A percentile compares a stretch with the other conserved stretches of the same genome.
phyloP scores from a whole-genome alignment of 2,797 vertebrate genomes.

The Dromococcyx pavoninus region DNA sequence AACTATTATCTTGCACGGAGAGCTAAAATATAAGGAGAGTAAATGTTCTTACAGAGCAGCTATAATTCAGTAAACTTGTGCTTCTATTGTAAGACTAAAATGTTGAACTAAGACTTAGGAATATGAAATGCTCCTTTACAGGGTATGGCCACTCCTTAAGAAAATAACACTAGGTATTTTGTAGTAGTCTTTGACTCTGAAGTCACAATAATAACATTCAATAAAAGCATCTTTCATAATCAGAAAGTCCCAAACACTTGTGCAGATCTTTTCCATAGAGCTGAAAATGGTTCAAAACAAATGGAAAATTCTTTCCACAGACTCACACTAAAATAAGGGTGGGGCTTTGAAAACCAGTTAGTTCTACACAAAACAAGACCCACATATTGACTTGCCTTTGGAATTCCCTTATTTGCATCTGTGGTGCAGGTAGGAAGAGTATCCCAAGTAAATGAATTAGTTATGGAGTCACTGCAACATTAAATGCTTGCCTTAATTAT shows the following conservation, averaged over 20 bases:
- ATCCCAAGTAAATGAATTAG: background rate
- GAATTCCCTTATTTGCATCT: background rate
- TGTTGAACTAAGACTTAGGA: background rate
- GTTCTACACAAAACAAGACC: background rate
- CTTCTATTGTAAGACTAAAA: background rate
- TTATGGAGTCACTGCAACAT: background rate
- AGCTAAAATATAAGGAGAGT: background rate
- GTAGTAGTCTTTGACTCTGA: background rate
- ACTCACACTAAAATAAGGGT: conserved; percentile 36
- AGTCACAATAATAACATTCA: background rate
- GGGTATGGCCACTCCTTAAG: background rate
- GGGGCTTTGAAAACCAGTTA: conserved; percentile 22
- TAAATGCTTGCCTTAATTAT: background rate
- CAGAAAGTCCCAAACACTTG: background rate
- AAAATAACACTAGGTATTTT: background rate
- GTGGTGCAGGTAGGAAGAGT: background rate
- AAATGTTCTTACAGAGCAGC: background rate
- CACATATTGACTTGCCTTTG: conserved; percentile 10
- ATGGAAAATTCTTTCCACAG: conserved; percentile 52
- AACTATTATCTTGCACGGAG: background rate
- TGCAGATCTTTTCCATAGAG: background rate
- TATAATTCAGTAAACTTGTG: background rate
- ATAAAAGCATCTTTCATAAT: background rate
- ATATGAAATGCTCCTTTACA: background rate
- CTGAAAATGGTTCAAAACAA: conserved; percentile 16